These are phyloP conservation scores for Drymonia ruficornis DNA, from an alignment of 2,888 invertebrate genomes.

Conservation along the genomic window DNA sequence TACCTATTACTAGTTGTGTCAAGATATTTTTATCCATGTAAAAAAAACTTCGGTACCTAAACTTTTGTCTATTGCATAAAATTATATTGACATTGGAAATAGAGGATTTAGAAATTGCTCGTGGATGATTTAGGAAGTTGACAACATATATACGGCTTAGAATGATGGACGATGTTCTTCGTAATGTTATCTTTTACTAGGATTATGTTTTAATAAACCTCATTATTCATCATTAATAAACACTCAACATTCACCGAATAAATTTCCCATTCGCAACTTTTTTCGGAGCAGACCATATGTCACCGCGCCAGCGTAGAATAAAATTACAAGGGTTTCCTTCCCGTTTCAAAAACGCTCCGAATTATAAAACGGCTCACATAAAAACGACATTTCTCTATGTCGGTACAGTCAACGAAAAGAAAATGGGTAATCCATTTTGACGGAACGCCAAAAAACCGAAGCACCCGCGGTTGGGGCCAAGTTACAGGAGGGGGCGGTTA, in stretches of 20 bases:
- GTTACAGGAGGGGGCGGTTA: constrained; percentile 35
- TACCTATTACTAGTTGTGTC: no score
- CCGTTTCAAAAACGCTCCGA: constrained; percentile 29
- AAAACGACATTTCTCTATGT: constrained; percentile 32
- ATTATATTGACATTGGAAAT: no score
- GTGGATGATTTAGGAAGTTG: no score
- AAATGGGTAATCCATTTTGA: constrained; percentile 61
- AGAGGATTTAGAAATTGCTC: no score
- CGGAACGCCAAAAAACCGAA: constrained; percentile 48
- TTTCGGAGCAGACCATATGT: neutral
- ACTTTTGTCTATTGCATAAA: no score
- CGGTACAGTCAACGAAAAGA: constrained; percentile 47
- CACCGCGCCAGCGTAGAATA: neutral
- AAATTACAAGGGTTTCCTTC: constrained; percentile 5
- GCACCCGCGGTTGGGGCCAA: constrained; percentile 18
- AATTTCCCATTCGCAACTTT: neutral
- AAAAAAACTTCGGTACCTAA: no score
- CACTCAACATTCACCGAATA: neutral
- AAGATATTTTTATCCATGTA: no score
- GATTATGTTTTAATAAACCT: no score
- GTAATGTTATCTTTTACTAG: no score
- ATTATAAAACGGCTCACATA: constrained; percentile 41
- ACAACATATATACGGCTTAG: no score
- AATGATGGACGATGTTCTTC: no score
- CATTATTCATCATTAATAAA: no score